phyloP scores from a whole-genome alignment of 2,797 vertebrate species.

The Dermochelys coriacea region DNA sequence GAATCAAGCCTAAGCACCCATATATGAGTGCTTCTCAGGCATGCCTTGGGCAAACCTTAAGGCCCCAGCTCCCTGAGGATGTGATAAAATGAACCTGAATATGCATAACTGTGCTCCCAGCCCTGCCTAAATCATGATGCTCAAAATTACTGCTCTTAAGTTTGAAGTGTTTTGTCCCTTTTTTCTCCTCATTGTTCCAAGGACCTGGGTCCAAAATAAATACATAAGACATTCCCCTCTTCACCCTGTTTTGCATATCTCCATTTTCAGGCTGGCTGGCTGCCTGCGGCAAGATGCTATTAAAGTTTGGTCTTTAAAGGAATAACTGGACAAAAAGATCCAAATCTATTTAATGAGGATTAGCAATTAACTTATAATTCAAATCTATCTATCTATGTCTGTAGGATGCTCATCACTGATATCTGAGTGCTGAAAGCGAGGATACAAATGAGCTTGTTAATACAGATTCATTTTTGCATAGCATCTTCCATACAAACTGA shows the following conservation, averaged over 20 bases:
- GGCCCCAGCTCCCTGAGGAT: conserved; percentile 41
- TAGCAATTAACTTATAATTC: conserved; percentile 42
- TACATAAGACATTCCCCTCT: not conserved
- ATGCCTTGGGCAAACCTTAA: conserved; percentile 49
- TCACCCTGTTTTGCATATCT: not conserved
- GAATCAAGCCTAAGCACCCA: conserved; percentile 8
- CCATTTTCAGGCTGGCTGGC: not conserved
- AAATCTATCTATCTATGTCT: conserved; percentile 54
- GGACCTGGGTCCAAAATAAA: not conserved
- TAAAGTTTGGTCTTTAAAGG: conserved; percentile 38
- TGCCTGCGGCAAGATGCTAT: conserved; percentile 39
- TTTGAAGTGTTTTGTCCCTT: conserved; percentile 13
- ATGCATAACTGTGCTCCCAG: conserved; percentile 44
- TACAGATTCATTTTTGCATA: conserved; percentile 60
- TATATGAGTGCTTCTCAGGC: conserved; percentile 33
- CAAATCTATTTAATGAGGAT: conserved; percentile 19
- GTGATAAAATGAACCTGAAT: conserved; percentile 60
- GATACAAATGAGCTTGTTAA: conserved; percentile 36
- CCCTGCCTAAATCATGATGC: conserved; percentile 2
- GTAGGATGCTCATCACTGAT: conserved; percentile 49
- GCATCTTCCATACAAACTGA: conserved; percentile 55
- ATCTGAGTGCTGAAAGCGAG: conserved; percentile 43
- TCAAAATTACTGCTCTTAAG: conserved; percentile 23
- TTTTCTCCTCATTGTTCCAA: not conserved
- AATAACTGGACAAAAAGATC: conserved; percentile 36